Conservation (phyloP, 35 echinoderm and acorn worm species). For the Amphiura filiformis region DNA sequence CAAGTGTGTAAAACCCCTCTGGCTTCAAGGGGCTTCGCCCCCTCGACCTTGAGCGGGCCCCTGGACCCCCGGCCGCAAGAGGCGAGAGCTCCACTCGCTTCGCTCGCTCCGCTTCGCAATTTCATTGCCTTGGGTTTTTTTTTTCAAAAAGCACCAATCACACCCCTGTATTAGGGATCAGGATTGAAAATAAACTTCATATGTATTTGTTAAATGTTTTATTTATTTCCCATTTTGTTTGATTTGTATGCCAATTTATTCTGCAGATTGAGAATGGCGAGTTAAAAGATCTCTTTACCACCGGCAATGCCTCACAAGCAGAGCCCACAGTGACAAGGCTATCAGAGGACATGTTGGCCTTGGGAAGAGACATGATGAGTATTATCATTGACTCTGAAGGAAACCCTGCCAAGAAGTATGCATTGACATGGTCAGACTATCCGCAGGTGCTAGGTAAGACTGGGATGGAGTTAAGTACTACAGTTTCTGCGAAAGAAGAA, state of each 20-base stretch:
- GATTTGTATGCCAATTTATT: no score
- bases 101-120: no score
- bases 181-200: not conserved
- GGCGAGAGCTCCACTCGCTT: no score
- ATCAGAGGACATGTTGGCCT: conserved; percentile 74
- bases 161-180: not conserved
- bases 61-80: no score
- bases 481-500: no score
- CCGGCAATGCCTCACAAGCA: conserved; percentile 89
- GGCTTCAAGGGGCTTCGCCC: no score
- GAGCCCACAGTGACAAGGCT: conserved; percentile 91
- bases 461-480: not conserved
- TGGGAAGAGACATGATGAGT: conserved; percentile 96
- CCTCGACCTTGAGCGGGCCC: no score
- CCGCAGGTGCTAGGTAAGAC: conserved; percentile 84
- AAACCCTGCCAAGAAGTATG: conserved; percentile 94
- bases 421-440: conserved; percentile 95
- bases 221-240: not conserved
- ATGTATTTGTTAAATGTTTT: not conserved
- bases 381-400: conserved; percentile 95
- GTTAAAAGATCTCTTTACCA: conserved; percentile 93
- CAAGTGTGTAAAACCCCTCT: no score
- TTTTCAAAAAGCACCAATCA: no score
- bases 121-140: no score
- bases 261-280: conserved; percentile 81